Conservation (phyloP, 2,888 invertebrate genomes). For the Drosophila helvetica region DNA sequence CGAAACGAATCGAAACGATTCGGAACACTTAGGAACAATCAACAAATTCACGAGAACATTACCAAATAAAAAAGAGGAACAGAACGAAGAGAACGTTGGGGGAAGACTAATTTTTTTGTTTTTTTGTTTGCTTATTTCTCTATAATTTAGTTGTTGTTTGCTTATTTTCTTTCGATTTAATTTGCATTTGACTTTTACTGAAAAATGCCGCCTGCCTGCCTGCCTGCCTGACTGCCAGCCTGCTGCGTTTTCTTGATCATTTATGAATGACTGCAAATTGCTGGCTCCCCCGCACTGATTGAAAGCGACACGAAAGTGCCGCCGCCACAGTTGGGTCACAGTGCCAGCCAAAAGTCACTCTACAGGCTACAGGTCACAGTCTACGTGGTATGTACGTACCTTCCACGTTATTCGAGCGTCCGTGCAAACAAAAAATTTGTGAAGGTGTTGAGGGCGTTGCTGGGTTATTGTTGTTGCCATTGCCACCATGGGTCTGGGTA, state of each 20-base stretch:
- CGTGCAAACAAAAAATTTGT: slow-evolving; percentile 78
- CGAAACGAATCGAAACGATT: no score
- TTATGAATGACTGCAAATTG: slow-evolving; percentile 76
- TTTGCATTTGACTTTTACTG: slow-evolving; percentile 48
- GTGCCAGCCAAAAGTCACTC: background rate
- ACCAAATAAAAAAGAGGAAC: slow-evolving; percentile 9
- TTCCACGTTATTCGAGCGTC: slow-evolving; percentile 75
- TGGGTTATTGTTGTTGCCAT: slow-evolving; percentile 63
- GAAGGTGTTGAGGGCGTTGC: slow-evolving; percentile 53
- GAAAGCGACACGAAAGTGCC: slow-evolving; percentile 72
- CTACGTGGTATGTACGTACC: slow-evolving; percentile 45
- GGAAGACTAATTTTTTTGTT: slow-evolving; percentile 74
- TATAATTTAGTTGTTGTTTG: slow-evolving; percentile 17
- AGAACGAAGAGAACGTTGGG: slow-evolving; percentile 36
- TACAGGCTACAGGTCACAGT: background rate
- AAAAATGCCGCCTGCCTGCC: slow-evolving; percentile 14
- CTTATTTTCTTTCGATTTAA: slow-evolving; percentile 29
- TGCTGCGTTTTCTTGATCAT: slow-evolving; percentile 74
- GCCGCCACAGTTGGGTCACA: slow-evolving; percentile 56
- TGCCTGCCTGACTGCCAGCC: slow-evolving; percentile 19
- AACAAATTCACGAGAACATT: slow-evolving; percentile 18
- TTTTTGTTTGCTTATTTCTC: slow-evolving; percentile 49
- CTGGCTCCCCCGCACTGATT: slow-evolving; percentile 54
- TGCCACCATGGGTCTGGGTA: slow-evolving; percentile 27
- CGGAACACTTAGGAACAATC: slow-evolving; percentile 57